Percentiles rank a stretch among this genome's conserved stretches.
Conservation (phyloP, 2,113 vertebrate species). For the Siphamia tubifer region DNA sequence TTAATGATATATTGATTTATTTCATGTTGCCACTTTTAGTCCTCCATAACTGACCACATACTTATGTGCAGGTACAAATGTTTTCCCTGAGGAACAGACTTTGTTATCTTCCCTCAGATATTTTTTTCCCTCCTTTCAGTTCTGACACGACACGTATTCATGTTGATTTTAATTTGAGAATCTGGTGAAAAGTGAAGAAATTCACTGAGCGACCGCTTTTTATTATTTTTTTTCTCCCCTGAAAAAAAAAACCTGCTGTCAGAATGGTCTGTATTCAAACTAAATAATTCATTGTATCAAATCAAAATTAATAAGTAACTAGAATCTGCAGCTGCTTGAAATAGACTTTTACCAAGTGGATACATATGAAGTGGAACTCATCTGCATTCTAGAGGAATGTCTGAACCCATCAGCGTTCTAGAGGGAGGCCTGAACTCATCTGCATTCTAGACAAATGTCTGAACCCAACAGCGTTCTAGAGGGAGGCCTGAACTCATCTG, state of each 20-base stretch:
- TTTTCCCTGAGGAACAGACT: constrained; percentile 35
- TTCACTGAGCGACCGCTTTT: not conserved
- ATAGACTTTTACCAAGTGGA: not conserved
- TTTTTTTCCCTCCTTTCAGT: not conserved
- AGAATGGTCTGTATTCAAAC: not conserved
- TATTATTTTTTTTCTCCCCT: too few species aligned
- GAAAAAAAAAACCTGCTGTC: not conserved
- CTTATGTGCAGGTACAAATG: constrained; percentile 41
- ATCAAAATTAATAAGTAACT: not conserved
- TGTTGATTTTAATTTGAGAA: constrained; percentile 9
- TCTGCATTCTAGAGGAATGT: too few species aligned
- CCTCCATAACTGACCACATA: constrained; percentile 58
- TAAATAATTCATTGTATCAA: constrained; percentile 1
- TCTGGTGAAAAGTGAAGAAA: not conserved
- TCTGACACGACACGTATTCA: not conserved
- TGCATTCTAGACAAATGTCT: too few species aligned
- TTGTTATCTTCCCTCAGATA: constrained; percentile 34
- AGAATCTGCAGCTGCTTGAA: not conserved
- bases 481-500: too few species aligned
- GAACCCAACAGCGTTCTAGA: too few species aligned
- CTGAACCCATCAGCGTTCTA: too few species aligned
- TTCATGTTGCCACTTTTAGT: too few species aligned
- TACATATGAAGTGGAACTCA: too few species aligned
- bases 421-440: not conserved
- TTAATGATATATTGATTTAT: too few species aligned